Conservation (phyloP, 2,888 invertebrate species). For the Thera britannica region DNA sequence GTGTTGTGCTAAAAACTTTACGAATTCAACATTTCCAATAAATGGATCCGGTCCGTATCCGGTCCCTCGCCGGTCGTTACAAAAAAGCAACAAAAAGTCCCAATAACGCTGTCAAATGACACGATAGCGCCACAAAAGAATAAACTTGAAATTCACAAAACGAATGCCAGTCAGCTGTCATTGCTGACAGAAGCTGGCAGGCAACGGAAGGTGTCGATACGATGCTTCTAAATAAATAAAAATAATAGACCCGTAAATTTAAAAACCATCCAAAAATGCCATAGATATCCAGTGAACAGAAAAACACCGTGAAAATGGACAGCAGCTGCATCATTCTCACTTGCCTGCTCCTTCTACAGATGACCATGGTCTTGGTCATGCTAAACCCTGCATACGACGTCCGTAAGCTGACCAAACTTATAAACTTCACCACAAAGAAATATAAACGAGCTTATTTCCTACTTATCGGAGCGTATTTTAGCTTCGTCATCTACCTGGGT, state of each 20-base stretch:
- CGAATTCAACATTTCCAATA: slow-evolving; percentile 14
- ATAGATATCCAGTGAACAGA: slow-evolving; percentile 35
- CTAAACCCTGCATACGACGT: slow-evolving; percentile 70
- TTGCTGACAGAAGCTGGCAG: slow-evolving; percentile 48
- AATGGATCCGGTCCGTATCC: slow-evolving; percentile 7
- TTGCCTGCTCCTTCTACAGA: slow-evolving; percentile 64
- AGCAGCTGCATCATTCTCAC: slow-evolving; percentile 56
- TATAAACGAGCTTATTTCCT: slow-evolving; percentile 50
- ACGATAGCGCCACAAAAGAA: slow-evolving; percentile 45
- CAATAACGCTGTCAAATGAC: slow-evolving; percentile 40
- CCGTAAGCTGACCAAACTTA: slow-evolving; percentile 52
- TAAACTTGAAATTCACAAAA: slow-evolving; percentile 52
- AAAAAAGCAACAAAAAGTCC: slow-evolving; percentile 33
- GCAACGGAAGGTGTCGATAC: slow-evolving; percentile 42
- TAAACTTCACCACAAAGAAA: slow-evolving; percentile 48
- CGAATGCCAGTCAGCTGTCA: slow-evolving; percentile 46
- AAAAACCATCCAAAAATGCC: slow-evolving; percentile 47
- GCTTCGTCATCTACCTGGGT: slow-evolving; percentile 63
- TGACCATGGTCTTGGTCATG: slow-evolving; percentile 62
- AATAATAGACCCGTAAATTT: slow-evolving; percentile 1
- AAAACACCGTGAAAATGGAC: slow-evolving; percentile 60
- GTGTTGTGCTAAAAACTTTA: slow-evolving; percentile 7
- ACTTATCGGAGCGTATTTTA: slow-evolving; percentile 54
- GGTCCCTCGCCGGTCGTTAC: slow-evolving; percentile 12
- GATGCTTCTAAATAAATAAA: slow-evolving; percentile 23